These are phyloP conservation scores for Nesometra sesokonis DNA, from an alignment of 35 echinoderm and acorn worm genomes.

Conservation along the genomic window DNA sequence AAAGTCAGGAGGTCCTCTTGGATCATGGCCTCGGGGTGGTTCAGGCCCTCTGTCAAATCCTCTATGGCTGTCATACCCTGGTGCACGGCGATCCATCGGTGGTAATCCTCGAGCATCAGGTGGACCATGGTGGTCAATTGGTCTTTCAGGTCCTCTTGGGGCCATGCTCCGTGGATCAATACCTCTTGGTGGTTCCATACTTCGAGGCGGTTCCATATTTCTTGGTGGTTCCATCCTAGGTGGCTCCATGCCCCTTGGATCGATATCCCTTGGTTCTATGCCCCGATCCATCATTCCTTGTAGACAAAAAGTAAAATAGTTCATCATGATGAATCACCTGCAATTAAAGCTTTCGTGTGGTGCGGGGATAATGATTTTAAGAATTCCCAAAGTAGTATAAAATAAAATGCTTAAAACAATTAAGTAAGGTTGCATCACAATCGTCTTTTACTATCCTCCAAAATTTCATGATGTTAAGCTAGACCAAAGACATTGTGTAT, in stretches of 20 bases:
- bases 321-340: no score
- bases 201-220: neutral
- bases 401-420: no score
- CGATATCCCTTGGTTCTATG: neutral
- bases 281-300: conserved; percentile 27
- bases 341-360: no score
- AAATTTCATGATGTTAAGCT: no score
- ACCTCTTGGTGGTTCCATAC: neutral
- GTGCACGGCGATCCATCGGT: neutral
- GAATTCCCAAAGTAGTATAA: no score
- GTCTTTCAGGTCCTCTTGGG: neutral
- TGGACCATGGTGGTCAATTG: neutral
- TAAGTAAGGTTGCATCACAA: no score
- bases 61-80: neutral
- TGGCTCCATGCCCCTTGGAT: neutral
- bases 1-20: neutral
- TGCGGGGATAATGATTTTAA: no score
- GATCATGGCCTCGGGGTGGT: neutral
- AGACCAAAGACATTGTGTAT: no score
- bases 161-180: conserved; percentile 13
- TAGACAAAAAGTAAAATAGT: neutral
- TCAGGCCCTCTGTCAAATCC: neutral
- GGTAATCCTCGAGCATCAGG: neutral
- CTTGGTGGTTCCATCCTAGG: neutral
- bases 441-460: no score